Conservation (phyloP, 2,797 vertebrate genomes). For the Bucorvus abyssinicus region DNA sequence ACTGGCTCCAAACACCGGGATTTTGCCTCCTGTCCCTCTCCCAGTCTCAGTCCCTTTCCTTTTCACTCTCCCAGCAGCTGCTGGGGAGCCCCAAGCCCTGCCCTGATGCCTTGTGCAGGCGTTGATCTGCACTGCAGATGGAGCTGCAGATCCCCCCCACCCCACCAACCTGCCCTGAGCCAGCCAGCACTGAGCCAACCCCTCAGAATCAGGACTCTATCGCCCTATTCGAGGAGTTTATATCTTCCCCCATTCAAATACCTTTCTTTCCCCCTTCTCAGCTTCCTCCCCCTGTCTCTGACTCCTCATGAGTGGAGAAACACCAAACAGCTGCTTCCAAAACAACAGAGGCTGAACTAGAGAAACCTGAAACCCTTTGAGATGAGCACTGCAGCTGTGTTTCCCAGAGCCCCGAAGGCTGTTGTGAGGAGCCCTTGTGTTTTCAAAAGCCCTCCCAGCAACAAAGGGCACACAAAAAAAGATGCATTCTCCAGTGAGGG, state of each 20-base stretch:
- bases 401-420: background rate
- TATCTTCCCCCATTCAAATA: background rate
- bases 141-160: background rate
- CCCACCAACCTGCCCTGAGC: background rate
- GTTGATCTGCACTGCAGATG: background rate
- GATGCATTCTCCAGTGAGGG: fast-evolving
- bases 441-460: background rate
- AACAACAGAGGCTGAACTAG: background rate
- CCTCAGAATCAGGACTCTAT: background rate
- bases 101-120: background rate
- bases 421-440: background rate
- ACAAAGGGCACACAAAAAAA: background rate
- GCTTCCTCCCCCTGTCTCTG: background rate
- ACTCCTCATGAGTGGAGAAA: background rate
- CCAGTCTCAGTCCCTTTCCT: background rate
- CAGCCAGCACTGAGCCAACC: background rate
- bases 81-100: background rate
- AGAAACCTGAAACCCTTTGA: background rate
- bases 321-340: background rate
- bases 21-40: background rate
- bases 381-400: background rate
- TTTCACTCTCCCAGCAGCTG: background rate
- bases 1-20: background rate
- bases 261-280: background rate
- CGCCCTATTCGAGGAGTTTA: background rate